These are phyloP conservation scores for Arbacia lixula DNA, from an alignment of 53 echinoderm and acorn worm genomes.

Conservation along the genomic window DNA sequence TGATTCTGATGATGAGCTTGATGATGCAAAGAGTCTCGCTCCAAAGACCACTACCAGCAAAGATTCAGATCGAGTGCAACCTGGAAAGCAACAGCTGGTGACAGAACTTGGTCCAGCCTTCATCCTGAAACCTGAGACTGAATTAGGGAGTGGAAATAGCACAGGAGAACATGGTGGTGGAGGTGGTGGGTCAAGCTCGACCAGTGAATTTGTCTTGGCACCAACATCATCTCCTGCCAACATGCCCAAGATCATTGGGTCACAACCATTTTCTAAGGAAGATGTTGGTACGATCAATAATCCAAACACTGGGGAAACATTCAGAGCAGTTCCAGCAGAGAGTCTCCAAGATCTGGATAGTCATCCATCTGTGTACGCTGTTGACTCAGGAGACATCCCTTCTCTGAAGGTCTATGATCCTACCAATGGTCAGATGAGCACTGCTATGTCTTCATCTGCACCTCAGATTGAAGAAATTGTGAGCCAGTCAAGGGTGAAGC, in stretches of 20 bases:
- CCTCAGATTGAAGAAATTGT: slow-evolving; percentile 30
- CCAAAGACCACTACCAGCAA: no score
- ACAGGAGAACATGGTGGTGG: no score
- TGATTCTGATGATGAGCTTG: no score
- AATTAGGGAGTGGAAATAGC: slow-evolving; percentile 16
- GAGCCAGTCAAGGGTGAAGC: not conserved
- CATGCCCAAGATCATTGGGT: slow-evolving; percentile 56
- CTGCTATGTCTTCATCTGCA: not conserved
- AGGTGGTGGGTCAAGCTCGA: slow-evolving; percentile 3
- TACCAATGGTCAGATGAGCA: slow-evolving; percentile 28
- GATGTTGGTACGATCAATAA: slow-evolving; percentile 56
- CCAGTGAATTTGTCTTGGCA: slow-evolving; percentile 11
- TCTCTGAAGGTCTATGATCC: slow-evolving; percentile 65
- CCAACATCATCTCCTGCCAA: slow-evolving; percentile 8
- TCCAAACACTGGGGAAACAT: slow-evolving; percentile 64
- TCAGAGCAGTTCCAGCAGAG: slow-evolving; percentile 64
- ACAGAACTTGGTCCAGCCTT: slow-evolving; percentile 78
- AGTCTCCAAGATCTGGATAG: slow-evolving; percentile 59
- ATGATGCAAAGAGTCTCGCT: no score
- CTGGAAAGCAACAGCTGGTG: slow-evolving; percentile 63
- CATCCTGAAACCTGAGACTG: slow-evolving; percentile 60
- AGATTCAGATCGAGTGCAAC: not conserved
- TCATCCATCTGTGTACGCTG: slow-evolving; percentile 64
- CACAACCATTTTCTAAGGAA: slow-evolving; percentile 33
- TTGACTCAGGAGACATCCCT: slow-evolving; percentile 37